Base-by-base conservation (phyloP, 2,797 vertebrate genomes). In the Falco berigora region DNA sequence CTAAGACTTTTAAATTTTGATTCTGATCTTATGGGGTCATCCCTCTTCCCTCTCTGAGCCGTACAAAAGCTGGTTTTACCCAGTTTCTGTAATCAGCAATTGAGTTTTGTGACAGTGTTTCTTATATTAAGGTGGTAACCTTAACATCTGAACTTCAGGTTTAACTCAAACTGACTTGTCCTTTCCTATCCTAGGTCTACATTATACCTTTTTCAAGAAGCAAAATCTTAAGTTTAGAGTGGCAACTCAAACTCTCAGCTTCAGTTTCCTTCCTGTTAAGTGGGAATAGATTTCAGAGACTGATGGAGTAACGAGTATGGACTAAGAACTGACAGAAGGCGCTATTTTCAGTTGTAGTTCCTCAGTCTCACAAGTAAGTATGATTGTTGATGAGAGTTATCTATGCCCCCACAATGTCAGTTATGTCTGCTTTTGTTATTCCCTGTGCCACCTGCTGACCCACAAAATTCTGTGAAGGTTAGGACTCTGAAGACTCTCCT, bases 1-100 rank as follows among this genome's bases (percentile, higher is more conserved):
- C 3, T 4, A 44, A 10, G 5, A 20, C 27, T 40, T 79, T 73
- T 64, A 46, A 10, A 32, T 82, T 90, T 67, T 62, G 1, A 22
- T 64, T 92, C 25, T 79, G 75, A 24, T 62, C 9, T 27, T 49
- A 12, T 52, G 7, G 21, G 9, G 5, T 59, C 46, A 23, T 10
- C 10, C 53, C 7, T 58, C 10, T n/a, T 19, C 5, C 6, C 8
- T 13, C 16, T 3, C 20, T 5, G 1, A 19, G 23, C 52, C n/a
- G 38, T 80, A 46, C 36, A 44, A 30, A 69, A 90, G 27, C 20
- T 81, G 67, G 38, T 72, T 76, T 79, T 50, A 19, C 5, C 18
- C 38, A 28, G 10, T 91, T 89, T 87, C 19, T 85, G 19, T 56
- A n/a, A 67, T 49, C 27, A 83, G 10, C 9, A 67, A 74, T 14